Base-by-base conservation (phyloP, 2,113 vertebrate genomes). In the Vimba vimba region DNA sequence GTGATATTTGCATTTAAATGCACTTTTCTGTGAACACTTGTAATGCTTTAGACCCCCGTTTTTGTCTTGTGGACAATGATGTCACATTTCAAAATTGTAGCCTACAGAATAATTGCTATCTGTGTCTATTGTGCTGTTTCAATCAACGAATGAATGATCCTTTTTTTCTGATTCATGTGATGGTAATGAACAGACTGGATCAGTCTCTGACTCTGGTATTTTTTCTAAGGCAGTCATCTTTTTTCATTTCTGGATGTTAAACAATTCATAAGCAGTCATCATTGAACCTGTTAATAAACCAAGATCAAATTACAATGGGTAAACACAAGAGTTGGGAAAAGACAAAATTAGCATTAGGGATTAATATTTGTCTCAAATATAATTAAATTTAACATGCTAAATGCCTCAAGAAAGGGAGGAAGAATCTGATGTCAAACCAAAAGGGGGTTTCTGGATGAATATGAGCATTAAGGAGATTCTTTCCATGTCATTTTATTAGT, bases 1-100 rank as follows among this genome's bases (percentile, higher is more conserved):
- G 47, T 19, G 59, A 57, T 64, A 79, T 88, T 85, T 85, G 83
- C 74, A 71, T 82, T 85, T 74, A 25, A 85, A 85, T 62, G 39
- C 43, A 57, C n/a, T 4, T 43, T 77, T 78, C 27, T 86, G 50
- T 78, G 57, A 27, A 62, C 7, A 80, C 13, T 23, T 27, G 45
- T 68, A 45, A 47, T 68, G 62, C 9, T 60, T 71, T 62, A 25
- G 75, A 77, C 33, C 21, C 30, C 23, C 2, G 13, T 47, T 78
- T 59, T 23, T 30, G 75, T 66, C 76, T 69, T 60, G 25, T 79
- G 55, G 43, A 82, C 71, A 88, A 52, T 60, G 25, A 73, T 36
- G 30, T 39, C 68, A 52, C 50, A 21, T 75, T 85, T 36, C 4
- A 85, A 39, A 71, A 45, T 60, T 23, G 5, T 2, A 43, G 7